A percentile compares a stretch with the other conserved stretches of the same genome.
phyloP scores from a whole-genome alignment of 2,888 invertebrate genomes.

The Ypsolopha sequella region DNA sequence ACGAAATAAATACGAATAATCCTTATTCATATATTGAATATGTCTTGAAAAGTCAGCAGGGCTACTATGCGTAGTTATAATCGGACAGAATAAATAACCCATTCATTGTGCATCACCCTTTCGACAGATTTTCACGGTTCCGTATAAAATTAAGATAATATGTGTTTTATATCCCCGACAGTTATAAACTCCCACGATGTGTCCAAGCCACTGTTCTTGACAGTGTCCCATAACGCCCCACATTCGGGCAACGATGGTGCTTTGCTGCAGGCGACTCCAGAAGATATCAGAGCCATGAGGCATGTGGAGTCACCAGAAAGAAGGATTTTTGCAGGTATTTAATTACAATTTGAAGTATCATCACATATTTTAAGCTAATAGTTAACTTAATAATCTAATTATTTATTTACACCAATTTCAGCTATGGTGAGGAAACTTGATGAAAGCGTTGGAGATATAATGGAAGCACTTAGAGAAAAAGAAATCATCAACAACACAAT shows the following conservation, averaged over 20 bases:
- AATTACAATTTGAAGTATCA: not conserved
- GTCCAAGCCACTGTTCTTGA: slow-evolving; percentile 79
- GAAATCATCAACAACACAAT: slow-evolving; percentile 85
- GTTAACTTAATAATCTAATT: no score
- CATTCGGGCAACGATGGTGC: slow-evolving; percentile 81
- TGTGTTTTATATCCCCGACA: slow-evolving; percentile 15
- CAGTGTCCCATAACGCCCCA: slow-evolving; percentile 83
- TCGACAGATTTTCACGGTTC: no score
- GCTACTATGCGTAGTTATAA: no score
- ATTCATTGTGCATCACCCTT: no score
- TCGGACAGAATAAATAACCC: no score
- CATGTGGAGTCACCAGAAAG: slow-evolving; percentile 77
- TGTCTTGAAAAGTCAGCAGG: no score
- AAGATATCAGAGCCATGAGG: slow-evolving; percentile 75
- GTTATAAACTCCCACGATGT: slow-evolving; percentile 72
- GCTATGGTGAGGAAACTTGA: slow-evolving; percentile 90
- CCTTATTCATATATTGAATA: no score
- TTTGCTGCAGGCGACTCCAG: slow-evolving; percentile 79
- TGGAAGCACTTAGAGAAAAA: slow-evolving; percentile 74
- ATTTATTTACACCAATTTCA: slow-evolving; percentile 34
- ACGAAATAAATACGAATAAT: no score
- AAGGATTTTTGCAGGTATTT: slow-evolving; percentile 82
- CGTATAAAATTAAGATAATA: no score
- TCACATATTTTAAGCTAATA: no score
- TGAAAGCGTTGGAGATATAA: slow-evolving; percentile 83